Evolutionary conservation across 1,140 invertebrate species (phyloP), one percentile per base, ranked within the genome.

Genomic region (Caenorhabditis tropicalis): DNA sequence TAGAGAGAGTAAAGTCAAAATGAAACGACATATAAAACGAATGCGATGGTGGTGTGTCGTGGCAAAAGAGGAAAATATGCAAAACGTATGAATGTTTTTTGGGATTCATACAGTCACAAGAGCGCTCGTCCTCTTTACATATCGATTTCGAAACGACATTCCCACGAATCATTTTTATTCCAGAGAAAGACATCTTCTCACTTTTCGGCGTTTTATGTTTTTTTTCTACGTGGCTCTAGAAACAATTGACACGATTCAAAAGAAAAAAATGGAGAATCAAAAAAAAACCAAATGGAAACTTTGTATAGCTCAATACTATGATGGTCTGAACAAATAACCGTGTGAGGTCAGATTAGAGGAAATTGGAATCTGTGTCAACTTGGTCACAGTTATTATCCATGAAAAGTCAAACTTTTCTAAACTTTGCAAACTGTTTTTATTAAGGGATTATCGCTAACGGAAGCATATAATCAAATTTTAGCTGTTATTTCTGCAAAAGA

Each of bases 21-120:
- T 15, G n/a, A 74, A 74, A 24, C 65, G 65, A 74, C 58, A 65
- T 31, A 65, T 65, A 65, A 74, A 74, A 74, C 29, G 36, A 74
- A 74, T 74, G 65, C 43, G 36, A n/a, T 16, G 36, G 65, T 19
- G 29, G 58, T 65, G 58, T 9, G 36, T 46, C 36, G 65, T 74
- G 65, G 65, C 65, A 74, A 74, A 24, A 43, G 65, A 46, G 65
- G 53, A 74, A 74, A 43, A 43, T 24, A 74, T 43, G 21, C 36
- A 74, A 19, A 7, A 36, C 36, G 16, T 33, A 36, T 36, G 33
- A 15, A 46, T 46, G 10, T 74, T 74, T 74, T 74, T 74, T 74
- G 65, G 65, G 65, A 74, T 74, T 74, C 65, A 31, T 36, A 65
- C 58, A n/a, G 58, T 65, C 21, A 43, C 12, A 56, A 27, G 21